Evolutionary conservation across 2,888 invertebrate species (phyloP), one percentile per base, ranked within the genome.

Genomic region (Aethes cnicana): DNA sequence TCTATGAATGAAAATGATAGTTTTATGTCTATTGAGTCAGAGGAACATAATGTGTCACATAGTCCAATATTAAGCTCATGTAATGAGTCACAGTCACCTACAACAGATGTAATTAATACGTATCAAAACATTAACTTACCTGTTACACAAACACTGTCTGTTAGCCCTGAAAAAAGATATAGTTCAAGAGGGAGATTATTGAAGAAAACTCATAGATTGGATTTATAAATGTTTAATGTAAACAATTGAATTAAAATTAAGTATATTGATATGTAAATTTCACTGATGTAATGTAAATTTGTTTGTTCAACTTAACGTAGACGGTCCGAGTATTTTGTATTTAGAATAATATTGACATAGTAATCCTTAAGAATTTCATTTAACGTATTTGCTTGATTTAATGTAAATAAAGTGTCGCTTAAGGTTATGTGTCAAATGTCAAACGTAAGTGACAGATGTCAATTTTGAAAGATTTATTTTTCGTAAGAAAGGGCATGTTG

Each of bases 1-100:
- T 7, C 17, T 14, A 33, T 33, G 8, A 21, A 33, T 33, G 35
- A 36, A 36, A 21, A 33, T 33, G 35, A 36, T 20, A 36, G 35
- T 20, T 20, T 20, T 20, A 20, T 4, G 5, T 32, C 32, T 32
- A 1, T 9, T 2, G 26, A 9, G 11, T 30, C 6, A 21, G 21
- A 21, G 6, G 21, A 21, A 21, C 21, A 21, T 6, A 4, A 21
- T 21, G 6, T 21, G 6, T 8, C 1, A 4, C 6, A 4, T 21
- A 21, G 6, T 21, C 1, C 2, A 3, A 21, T 21, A 8, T 21
- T 8, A 7, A 21, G 8, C 2, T 21, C 8, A 21, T 6, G 8
- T 21, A 21, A 21, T n/a, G n/a, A n/a, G n/a, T n/a, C n/a, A 7
- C 7, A 7, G 6, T 7, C 6, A 2, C 8, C 6, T 7, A 21